Evolutionary conservation across 2,888 invertebrate genomes (phyloP).

Genomic region (Falcaria lacertinaria): DNA sequence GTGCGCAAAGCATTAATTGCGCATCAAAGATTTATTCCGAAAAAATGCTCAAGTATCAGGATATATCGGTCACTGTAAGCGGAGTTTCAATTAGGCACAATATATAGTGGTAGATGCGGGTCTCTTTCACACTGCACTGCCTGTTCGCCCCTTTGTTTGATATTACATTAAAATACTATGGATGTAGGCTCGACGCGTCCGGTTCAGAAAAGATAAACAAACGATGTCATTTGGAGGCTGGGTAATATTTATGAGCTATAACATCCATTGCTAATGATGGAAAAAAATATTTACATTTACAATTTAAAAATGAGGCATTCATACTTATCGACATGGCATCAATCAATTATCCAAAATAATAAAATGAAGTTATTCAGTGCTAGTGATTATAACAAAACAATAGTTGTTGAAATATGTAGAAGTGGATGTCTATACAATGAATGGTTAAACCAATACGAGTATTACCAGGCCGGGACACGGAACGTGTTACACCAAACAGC

Average conservation of each 20-base stretch:
- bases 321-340: no score
- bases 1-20: background rate
- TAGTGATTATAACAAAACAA: no score
- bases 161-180: conserved; percentile 72
- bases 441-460: background rate
- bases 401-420: no score
- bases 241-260: conserved; percentile 56
- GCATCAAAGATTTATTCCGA: background rate
- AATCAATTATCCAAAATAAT: no score
- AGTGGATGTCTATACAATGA: no score
- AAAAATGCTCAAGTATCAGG: conserved; percentile 43
- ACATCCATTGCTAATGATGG: conserved; percentile 21
- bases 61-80: conserved; percentile 19
- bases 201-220: conserved; percentile 52
- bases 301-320: no score
- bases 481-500: background rate
- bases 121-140: conserved; percentile 60
- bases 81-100: conserved; percentile 69
- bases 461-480: background rate
- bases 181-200: conserved; percentile 50
- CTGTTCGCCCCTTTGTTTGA: conserved; percentile 66
- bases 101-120: conserved; percentile 53
- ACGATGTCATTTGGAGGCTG: conserved; percentile 57
- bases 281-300: no score
- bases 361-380: no score